Percentiles rank a stretch among this genome's conserved stretches.
Conservation (phyloP, 1,140 invertebrate genomes). For the Philaenus spumarius region DNA sequence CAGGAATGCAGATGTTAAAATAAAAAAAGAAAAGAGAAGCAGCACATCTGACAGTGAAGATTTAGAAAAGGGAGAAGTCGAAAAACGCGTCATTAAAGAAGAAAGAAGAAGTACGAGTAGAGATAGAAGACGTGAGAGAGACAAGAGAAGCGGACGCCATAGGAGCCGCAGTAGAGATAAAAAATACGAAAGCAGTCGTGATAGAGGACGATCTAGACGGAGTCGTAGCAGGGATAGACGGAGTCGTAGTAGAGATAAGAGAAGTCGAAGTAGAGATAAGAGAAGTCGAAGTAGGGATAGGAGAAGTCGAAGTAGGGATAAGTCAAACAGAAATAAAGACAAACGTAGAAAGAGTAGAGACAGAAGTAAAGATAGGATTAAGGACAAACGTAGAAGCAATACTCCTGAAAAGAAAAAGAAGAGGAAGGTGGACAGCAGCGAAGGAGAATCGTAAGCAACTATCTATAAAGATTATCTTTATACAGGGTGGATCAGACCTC, state of each 20-base stretch:
- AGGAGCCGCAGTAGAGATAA: slow-evolving; percentile 33
- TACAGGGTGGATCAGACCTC: no score
- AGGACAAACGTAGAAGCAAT: slow-evolving; percentile 27
- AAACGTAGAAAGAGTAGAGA: slow-evolving; percentile 27
- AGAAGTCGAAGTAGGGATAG: slow-evolving; percentile 33
- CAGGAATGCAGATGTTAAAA: slow-evolving; percentile 2
- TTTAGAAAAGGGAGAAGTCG: slow-evolving; percentile 22
- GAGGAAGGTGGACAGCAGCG: slow-evolving; percentile 15
- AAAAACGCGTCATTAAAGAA: slow-evolving; percentile 26
- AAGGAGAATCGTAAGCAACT: slow-evolving; percentile 5
- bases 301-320: slow-evolving; percentile 30
- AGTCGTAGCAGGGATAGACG: slow-evolving; percentile 34
- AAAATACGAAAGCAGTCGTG: slow-evolving; percentile 22
- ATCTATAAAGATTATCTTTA: no score
- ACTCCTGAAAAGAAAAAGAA: slow-evolving; percentile 29
- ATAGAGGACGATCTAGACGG: slow-evolving; percentile 28
- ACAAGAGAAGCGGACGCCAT: slow-evolving; percentile 32
- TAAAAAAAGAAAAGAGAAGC: slow-evolving; percentile 23
- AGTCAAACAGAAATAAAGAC: slow-evolving; percentile 32
- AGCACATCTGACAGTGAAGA: slow-evolving; percentile 12
- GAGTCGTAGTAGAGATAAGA: slow-evolving; percentile 29
- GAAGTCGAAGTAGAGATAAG: slow-evolving; percentile 32
- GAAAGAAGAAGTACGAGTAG: slow-evolving; percentile 34
- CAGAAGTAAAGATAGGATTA: slow-evolving; percentile 29
- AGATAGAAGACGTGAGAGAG: slow-evolving; percentile 36